Evolutionary conservation across 1,140 invertebrate species (phyloP).

Genomic region (Ostrea denselamellosa): DNA sequence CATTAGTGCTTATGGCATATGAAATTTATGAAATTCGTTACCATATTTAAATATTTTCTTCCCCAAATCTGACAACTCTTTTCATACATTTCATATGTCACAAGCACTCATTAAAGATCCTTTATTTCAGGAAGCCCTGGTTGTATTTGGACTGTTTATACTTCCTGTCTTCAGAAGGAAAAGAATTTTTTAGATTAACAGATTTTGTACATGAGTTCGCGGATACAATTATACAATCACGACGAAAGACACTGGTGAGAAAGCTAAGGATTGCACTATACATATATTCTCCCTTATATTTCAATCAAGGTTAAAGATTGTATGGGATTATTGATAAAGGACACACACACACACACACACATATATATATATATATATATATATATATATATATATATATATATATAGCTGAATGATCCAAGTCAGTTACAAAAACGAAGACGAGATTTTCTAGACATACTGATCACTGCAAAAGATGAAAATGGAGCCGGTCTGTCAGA

Average conservation of each 20-base stretch:
- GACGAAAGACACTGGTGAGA: constrained; percentile 1
- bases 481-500: background rate
- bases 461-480: constrained; percentile 17
- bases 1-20: too few relatives aligned
- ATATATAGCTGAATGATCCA: background rate
- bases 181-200: constrained; percentile 10
- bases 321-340: too few relatives aligned
- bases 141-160: constrained; percentile 24
- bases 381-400: too few relatives aligned
- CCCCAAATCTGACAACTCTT: too few relatives aligned
- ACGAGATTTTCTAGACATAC: background rate
- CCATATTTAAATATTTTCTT: too few relatives aligned
- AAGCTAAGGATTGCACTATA: background rate
- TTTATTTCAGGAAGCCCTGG: background rate
- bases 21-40: too few relatives aligned
- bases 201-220: constrained; percentile 40
- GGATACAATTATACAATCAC: constrained; percentile 25
- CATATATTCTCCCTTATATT: too few relatives aligned
- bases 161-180: background rate
- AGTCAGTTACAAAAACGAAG: background rate
- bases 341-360: too few relatives aligned
- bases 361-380: too few relatives aligned
- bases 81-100: too few relatives aligned
- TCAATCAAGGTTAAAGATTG: too few relatives aligned
- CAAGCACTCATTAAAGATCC: too few relatives aligned